These are phyloP conservation scores for Natrix natrix DNA, from an alignment of 2,797 vertebrate species.

Conservation along the genomic window DNA sequence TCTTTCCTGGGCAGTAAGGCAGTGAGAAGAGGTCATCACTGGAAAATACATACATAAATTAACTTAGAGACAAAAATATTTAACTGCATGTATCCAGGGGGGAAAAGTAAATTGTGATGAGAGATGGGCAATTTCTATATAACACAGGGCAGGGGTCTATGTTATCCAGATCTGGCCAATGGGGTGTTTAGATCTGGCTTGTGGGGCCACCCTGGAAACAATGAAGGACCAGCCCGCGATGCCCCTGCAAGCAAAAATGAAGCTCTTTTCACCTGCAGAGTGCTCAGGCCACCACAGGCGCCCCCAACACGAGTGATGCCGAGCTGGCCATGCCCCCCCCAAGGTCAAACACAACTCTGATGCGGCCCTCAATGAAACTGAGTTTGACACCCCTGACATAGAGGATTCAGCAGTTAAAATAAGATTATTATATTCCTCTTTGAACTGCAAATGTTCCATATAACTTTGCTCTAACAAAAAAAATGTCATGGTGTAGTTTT, in stretches of 20 bases:
- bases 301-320: too few species aligned
- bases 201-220: too few species aligned
- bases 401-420: background rate
- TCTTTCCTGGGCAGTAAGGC: constrained; percentile 77
- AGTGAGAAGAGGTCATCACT: constrained; percentile 84
- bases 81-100: background rate
- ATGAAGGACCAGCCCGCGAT: too few species aligned
- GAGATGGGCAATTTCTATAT: background rate
- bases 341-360: too few species aligned
- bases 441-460: background rate
- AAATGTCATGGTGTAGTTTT: background rate
- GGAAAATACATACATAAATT: background rate
- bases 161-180: too few species aligned
- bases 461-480: background rate
- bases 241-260: too few species aligned
- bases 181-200: too few species aligned
- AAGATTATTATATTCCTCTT: background rate
- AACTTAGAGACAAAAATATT: background rate
- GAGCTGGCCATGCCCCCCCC: too few species aligned
- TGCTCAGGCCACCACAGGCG: too few species aligned
- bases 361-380: too few species aligned
- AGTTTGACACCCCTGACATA: background rate
- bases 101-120: background rate
- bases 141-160: background rate
- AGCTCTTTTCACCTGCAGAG: too few species aligned